Evolutionary conservation across 2,797 vertebrate genomes (phyloP).

Genomic region (Leptodactylus fallax): DNA sequence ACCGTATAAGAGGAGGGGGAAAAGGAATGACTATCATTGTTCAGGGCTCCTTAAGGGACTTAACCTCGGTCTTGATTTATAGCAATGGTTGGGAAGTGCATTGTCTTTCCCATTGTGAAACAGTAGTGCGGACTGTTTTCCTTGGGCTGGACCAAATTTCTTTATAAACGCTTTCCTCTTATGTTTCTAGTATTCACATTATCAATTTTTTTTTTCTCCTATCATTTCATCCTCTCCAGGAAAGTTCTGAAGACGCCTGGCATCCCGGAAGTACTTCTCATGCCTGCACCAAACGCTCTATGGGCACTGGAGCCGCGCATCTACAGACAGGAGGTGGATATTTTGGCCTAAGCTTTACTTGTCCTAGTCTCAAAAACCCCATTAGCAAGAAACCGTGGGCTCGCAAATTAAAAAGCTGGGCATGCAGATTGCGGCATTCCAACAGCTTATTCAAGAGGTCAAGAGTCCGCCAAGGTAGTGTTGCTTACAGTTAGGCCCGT

Average conservation of each 20-base stretch:
- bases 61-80: too few relatives aligned
- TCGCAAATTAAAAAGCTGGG: conserved; percentile 97
- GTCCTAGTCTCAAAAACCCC: conserved; percentile 98
- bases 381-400: conserved; percentile 98
- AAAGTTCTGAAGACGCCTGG: conserved; percentile 81
- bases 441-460: conserved; percentile 96
- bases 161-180: too few relatives aligned
- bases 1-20: too few relatives aligned
- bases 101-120: background rate
- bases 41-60: too few relatives aligned
- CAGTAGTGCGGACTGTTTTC: background rate
- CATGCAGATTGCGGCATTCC: conserved; percentile 94
- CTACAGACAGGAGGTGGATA: conserved; percentile 93
- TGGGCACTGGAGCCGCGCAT: conserved; percentile 71
- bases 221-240: conserved; percentile 75
- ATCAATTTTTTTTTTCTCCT: background rate
- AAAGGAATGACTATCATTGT: too few relatives aligned
- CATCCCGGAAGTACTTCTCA: conserved; percentile 72
- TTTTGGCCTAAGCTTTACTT: conserved; percentile 99
- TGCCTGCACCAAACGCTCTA: conserved; percentile 69
- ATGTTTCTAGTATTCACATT: background rate
- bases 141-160: too few relatives aligned
- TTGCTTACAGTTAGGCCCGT: conserved; percentile 84
- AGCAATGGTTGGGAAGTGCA: too few relatives aligned
- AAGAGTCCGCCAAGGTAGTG: conserved; percentile 93